Conservation (phyloP, 2,888 invertebrate species). For the Furcula furcula region DNA sequence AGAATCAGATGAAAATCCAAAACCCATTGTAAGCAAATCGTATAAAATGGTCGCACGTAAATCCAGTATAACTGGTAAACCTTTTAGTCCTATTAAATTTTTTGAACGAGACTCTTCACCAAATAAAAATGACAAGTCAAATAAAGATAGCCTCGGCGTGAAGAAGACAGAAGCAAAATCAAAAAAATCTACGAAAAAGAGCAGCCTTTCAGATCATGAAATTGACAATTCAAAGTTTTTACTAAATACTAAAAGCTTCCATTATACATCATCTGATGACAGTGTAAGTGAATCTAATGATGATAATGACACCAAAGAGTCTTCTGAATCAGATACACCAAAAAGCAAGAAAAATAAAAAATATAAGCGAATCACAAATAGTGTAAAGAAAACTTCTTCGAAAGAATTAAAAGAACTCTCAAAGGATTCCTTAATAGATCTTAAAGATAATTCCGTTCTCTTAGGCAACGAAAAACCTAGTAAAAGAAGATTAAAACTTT, state of each 20-base stretch:
- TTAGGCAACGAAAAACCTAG: conserved; percentile 67
- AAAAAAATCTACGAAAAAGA: conserved; percentile 57
- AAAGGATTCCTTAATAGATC: conserved; percentile 68
- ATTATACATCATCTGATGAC: conserved; percentile 71
- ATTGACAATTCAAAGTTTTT: conserved; percentile 69
- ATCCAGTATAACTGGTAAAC: conserved; percentile 76
- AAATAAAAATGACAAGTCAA: conserved; percentile 41
- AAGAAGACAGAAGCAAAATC: conserved; percentile 49
- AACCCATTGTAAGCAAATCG: conserved; percentile 72
- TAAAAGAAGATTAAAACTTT: conserved; percentile 80
- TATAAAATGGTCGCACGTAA: conserved; percentile 79
- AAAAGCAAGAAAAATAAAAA: conserved; percentile 67
- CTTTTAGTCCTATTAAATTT: conserved; percentile 72
- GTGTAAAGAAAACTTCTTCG: conserved; percentile 58
- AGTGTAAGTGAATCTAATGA: conserved; percentile 72
- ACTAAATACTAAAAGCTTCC: conserved; percentile 55
- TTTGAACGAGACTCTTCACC: conserved; percentile 52
- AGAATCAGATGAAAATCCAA: conserved; percentile 56
- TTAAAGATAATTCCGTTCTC: conserved; percentile 61
- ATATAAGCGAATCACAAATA: conserved; percentile 66
- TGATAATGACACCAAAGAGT: conserved; percentile 68
- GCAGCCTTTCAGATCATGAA: conserved; percentile 63
- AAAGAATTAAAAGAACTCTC: conserved; percentile 73
- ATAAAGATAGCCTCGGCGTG: conserved; percentile 26
- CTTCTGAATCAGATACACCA: conserved; percentile 62